A percentile compares a stretch with the other conserved stretches of the same genome.
Conservation (phyloP, 2,888 invertebrate species). For the Dicyrtoma fusca region DNA sequence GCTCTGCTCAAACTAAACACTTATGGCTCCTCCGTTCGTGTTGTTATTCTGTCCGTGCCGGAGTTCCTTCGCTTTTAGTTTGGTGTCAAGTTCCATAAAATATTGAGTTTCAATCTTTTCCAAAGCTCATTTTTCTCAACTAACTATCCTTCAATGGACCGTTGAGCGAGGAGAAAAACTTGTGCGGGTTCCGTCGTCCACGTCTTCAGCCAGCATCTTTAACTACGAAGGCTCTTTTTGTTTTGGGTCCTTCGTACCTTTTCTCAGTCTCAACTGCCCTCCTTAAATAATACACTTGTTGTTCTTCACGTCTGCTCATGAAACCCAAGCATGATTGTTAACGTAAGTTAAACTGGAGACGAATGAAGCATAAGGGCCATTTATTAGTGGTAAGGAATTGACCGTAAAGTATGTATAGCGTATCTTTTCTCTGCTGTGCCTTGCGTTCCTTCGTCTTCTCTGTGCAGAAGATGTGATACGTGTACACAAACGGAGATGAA, state of each 20-base stretch:
- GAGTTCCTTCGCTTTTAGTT: conserved; percentile 20
- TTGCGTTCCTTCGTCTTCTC: too few species aligned
- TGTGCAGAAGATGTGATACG: too few species aligned
- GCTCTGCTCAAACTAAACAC: conserved; percentile 7
- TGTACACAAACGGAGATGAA: too few species aligned
- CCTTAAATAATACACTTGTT: background rate
- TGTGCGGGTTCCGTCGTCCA: conserved; percentile 1
- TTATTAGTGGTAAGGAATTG: background rate
- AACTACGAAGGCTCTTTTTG: background rate
- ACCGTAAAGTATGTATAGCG: background rate
- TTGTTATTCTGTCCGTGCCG: background rate
- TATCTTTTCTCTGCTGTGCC: background rate
- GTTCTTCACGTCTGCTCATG: conserved; percentile 5
- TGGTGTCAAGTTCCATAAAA: conserved; percentile 28
- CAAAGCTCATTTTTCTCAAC: conserved; percentile 35
- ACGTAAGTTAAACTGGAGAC: too few species aligned
- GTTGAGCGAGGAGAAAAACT: conserved; percentile 8
- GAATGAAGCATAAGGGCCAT: too few species aligned
- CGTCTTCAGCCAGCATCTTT: background rate
- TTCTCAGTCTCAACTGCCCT: background rate
- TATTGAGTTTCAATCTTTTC: conserved; percentile 33
- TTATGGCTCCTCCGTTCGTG: background rate
- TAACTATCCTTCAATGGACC: conserved; percentile 19
- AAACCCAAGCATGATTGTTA: conserved; percentile 12
- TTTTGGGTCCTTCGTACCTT: background rate